Percentiles rank a stretch among this genome's conserved stretches.
phyloP scores from a whole-genome alignment of 2,797 vertebrate species.

The Sparus aurata region DNA sequence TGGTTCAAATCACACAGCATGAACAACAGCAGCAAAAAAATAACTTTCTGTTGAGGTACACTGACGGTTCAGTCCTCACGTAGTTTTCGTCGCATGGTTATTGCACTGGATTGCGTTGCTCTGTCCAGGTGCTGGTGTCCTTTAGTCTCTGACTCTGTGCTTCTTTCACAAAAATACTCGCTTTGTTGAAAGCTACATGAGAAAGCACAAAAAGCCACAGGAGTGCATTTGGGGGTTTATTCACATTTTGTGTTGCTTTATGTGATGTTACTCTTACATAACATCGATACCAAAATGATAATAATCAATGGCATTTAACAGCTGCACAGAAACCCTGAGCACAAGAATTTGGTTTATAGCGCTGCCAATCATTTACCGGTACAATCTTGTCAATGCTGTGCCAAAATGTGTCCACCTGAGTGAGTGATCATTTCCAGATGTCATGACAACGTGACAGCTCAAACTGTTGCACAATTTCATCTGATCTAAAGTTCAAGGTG shows the following conservation, averaged over 20 bases:
- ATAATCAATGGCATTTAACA: background rate
- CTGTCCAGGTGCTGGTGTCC: background rate
- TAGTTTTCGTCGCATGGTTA: background rate
- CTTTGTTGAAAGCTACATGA: background rate
- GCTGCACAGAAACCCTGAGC: background rate
- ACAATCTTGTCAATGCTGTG: slow-evolving; percentile 38
- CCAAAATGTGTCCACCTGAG: slow-evolving; percentile 51
- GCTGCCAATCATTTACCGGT: slow-evolving; percentile 78
- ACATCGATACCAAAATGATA: background rate
- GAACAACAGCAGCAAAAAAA: background rate
- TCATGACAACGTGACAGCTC: slow-evolving; percentile 72
- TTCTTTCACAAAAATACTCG: background rate
- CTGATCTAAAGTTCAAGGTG: slow-evolving; percentile 80
- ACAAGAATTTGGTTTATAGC: background rate
- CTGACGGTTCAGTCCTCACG: slow-evolving; percentile 1
- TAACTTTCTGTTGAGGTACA: slow-evolving; percentile 15
- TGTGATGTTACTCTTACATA: background rate
- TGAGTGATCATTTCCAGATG: slow-evolving; percentile 66
- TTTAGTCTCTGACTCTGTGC: background rate
- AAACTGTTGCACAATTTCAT: slow-evolving; percentile 71
- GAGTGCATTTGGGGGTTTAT: background rate
- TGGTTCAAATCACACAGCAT: slow-evolving; percentile 5
- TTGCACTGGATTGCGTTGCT: slow-evolving; percentile 2
- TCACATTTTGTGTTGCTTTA: background rate
- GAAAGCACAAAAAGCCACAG: background rate